These are phyloP conservation scores for Pomatorhinus ruficollis DNA, from an alignment of 2,113 vertebrate species.

Conservation along the genomic window DNA sequence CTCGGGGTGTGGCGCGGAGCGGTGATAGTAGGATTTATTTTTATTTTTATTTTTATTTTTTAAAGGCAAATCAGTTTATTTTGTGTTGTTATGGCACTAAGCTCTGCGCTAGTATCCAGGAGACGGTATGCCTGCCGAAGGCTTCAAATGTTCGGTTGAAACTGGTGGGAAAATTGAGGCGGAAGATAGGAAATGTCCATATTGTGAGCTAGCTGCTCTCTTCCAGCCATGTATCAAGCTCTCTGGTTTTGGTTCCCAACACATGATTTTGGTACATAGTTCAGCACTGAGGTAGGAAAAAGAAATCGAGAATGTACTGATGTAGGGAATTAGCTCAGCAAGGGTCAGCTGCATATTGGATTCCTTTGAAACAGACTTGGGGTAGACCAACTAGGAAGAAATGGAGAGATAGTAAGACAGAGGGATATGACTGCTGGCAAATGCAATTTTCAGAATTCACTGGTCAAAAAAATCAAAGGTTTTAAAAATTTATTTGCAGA, in stretches of 20 bases:
- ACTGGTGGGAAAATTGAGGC: neutral
- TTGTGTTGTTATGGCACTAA: neutral
- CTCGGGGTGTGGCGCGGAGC: neutral
- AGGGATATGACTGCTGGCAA: neutral
- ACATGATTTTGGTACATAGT: neutral
- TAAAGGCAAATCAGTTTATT: neutral
- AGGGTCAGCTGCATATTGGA: neutral
- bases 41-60: neutral
- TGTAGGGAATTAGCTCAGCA: neutral
- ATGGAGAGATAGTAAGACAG: neutral
- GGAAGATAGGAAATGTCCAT: neutral
- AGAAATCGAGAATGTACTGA: neutral
- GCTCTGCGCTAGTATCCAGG: neutral
- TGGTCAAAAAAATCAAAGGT: neutral
- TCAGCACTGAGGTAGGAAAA: neutral
- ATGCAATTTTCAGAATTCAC: neutral
- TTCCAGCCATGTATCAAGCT: neutral
- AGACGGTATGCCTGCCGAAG: neutral
- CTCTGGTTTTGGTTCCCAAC: neutral
- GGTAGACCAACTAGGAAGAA: neutral
- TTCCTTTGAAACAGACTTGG: neutral
- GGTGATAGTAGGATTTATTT: accelerated
- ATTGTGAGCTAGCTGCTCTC: neutral
- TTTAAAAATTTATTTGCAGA: accelerated
- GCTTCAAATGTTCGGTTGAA: neutral